Base-by-base conservation (phyloP, 2,888 invertebrate genomes). In the Muschampia plurimacula region DNA sequence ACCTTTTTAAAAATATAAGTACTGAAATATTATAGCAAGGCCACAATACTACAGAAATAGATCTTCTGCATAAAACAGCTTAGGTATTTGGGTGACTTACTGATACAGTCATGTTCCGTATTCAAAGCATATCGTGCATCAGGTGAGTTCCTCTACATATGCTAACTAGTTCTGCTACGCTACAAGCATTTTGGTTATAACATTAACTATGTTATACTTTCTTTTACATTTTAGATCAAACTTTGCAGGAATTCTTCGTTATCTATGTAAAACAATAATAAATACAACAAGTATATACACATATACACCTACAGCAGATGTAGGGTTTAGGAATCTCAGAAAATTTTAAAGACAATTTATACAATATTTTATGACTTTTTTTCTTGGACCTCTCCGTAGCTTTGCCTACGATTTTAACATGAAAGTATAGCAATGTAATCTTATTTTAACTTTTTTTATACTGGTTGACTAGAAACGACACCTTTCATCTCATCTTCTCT, bases 81-180 rank as follows among this genome's bases (percentile, higher is more conserved):
- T 22, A 22, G 22, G 12, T 12, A 57, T 28, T 57, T 57, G 57
- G 57, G 57, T 28, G 28, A 22, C 28, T 28, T 28, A 28, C 57
- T 57, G 57, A 57, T 57, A 57, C 2, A 57, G 28, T 73, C 80
- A 75, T 75, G 83, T 88, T 90, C 87, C 81, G 86, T 90, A 91
- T 92, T 87, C 90, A 86, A 80, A 80, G 79, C 80, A 85, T 87
- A 86, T 85, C 82, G 78, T 77, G 81, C 78, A 78, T 78, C 77
- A 76, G 74, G 78, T 83, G 82, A 86, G 82, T 60, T 28, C 84
- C 85, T 80, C 82, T 87, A 86, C 84, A 84, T 87, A 90, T 90
- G 89, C 88, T 87, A 89, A 89, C 57, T 32, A 32, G 57, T 6
- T 57, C 7, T 8, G 52, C 57, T 57, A 57, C 57, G 57, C 57